phyloP scores from a whole-genome alignment of 2,113 vertebrate genomes.

The Orcinus orca region DNA sequence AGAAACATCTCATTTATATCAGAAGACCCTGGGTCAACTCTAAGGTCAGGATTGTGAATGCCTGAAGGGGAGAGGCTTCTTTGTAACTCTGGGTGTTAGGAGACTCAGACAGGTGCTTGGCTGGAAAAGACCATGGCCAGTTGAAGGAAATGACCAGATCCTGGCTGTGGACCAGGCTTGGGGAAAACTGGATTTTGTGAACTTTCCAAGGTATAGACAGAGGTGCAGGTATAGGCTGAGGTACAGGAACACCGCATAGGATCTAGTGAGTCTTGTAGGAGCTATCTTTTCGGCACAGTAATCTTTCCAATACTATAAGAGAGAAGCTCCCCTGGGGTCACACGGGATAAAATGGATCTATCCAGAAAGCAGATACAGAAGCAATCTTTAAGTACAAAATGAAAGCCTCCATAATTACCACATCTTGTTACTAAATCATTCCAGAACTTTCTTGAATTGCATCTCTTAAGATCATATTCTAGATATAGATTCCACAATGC shows the following conservation, averaged over 20 bases:
- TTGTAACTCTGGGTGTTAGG: not conserved
- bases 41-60: not conserved
- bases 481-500: slow-evolving; percentile 54
- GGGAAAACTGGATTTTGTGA: not conserved
- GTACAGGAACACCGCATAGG: not conserved
- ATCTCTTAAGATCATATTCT: slow-evolving; percentile 54
- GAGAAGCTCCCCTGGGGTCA: not conserved
- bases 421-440: slow-evolving; percentile 41
- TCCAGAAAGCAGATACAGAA: slow-evolving; percentile 45
- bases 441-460: slow-evolving; percentile 51
- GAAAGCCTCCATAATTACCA: slow-evolving; percentile 19
- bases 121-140: not conserved
- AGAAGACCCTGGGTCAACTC: not conserved
- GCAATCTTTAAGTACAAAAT: slow-evolving; percentile 8
- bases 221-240: not conserved
- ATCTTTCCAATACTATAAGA: not conserved
- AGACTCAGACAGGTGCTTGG: not conserved
- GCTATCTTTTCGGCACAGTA: not conserved
- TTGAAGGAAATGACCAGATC: not conserved
- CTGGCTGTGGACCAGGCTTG: not conserved
- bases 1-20: not conserved
- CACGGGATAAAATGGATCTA: not conserved
- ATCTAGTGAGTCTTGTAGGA: not conserved
- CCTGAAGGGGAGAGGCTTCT: not conserved
- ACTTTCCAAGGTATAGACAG: not conserved